Base-by-base conservation (phyloP, 1,140 invertebrate genomes). In the Pseudomyrmex flavicornis region DNA sequence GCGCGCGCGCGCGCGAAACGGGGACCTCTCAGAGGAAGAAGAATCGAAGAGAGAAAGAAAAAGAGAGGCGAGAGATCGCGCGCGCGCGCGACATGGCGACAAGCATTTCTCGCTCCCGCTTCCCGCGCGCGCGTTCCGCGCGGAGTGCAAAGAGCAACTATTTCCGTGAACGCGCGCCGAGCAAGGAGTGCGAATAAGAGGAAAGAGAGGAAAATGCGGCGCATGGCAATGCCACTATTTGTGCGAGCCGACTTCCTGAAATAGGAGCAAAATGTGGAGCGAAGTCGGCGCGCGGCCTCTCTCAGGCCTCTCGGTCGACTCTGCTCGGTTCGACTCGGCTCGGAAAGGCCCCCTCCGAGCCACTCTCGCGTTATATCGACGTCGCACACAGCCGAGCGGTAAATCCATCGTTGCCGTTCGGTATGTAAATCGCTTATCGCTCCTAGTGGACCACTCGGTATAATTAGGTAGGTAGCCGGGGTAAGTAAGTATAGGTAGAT, bases 341-440 rank as follows among this genome's bases (percentile, higher is more conserved):
- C 54, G 61, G 20, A 63, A 80, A 35, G 26, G 26, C 5, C 35
- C 35, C 35, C 7, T 35, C 35, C 35, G 5, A 35, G 35, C 35
- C 5, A 35, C 35, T 35, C 82, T 75, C 59, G 54, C 83, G 82
- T 84, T 35, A 80, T 87, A 88, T 56, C 65, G 22, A 82, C 72
- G 82, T 85, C 79, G 87, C 77, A 85, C 84, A 80, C 83, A 83
- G 66, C 68, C 69, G 56, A 83, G 87, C 80, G 70, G 82, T 94
- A 94, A 93, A 94, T 94, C 92, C 89, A 93, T 94, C 93, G 92
- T 85, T 35, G 89, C 91, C 89, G 85, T 91, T 92, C 85, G 85
- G 88, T 92, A 94, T 94, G 92, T 94, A 94, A 94, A 94, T 94
- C 91, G 92, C 93, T 94, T 94, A 94, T 94, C 93, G 92, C 92